phyloP scores from a whole-genome alignment of 2,797 vertebrate species.

The Peromyscus nudipes region DNA sequence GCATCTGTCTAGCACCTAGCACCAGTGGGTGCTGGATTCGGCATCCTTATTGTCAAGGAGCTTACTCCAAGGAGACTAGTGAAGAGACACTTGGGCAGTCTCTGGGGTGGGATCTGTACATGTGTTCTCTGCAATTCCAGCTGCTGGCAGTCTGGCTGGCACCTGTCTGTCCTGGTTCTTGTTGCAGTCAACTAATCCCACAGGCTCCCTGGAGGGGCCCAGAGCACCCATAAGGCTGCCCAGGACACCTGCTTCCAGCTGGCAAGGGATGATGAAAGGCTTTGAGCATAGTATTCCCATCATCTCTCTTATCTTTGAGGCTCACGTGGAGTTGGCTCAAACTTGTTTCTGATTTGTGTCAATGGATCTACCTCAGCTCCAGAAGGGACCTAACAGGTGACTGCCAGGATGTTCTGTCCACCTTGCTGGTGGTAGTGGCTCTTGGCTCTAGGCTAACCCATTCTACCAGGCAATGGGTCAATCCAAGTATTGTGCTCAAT shows the following conservation, averaged over 20 bases:
- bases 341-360: not conserved
- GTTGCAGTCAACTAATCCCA: not conserved
- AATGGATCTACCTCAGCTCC: not conserved
- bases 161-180: not conserved
- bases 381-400: no score
- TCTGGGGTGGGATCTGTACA: not conserved
- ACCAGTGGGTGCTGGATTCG: not conserved
- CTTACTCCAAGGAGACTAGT: not conserved
- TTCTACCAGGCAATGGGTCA: not conserved
- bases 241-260: not conserved
- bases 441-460: not conserved
- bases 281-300: not conserved
- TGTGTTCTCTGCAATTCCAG: not conserved
- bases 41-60: not conserved
- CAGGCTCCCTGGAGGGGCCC: not conserved
- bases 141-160: not conserved
- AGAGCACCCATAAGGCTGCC: not conserved
- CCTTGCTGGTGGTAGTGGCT: not conserved
- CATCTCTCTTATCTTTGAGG: accelerated
- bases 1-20: not conserved
- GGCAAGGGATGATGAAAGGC: not conserved
- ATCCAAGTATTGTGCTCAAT: not conserved
- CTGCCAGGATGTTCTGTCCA: no score
- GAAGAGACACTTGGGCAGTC: not conserved
- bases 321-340: not conserved